Evolutionary conservation across 2,888 invertebrate species (phyloP).

Genomic region (Troides aeacus): DNA sequence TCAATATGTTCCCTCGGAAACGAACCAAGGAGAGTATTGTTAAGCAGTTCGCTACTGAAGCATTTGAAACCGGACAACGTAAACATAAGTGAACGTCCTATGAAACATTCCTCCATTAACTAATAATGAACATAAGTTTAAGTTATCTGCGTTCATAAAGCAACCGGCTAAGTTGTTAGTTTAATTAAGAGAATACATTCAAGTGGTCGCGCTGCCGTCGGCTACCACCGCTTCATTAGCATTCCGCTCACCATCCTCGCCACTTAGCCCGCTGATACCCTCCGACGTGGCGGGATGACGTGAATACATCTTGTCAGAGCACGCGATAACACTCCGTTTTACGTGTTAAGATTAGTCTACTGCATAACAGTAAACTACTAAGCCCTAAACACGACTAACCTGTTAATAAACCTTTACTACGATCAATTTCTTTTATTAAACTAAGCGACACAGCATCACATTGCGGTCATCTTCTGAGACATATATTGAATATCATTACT

Average conservation of each 20-base stretch:
- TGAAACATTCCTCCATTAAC: neutral
- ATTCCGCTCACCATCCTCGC: slow-evolving; percentile 43
- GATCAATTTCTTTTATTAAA: too few species aligned
- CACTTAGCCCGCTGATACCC: slow-evolving; percentile 60
- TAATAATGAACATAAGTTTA: slow-evolving; percentile 2
- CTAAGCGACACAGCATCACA: too few species aligned
- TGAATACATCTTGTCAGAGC: slow-evolving; percentile 33
- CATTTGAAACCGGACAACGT: too few species aligned
- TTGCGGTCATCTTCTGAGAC: too few species aligned
- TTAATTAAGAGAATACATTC: slow-evolving; percentile 26
- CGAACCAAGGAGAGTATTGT: too few species aligned
- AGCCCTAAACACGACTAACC: too few species aligned
- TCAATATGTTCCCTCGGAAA: too few species aligned
- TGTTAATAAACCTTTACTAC: too few species aligned
- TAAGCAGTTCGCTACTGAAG: too few species aligned
- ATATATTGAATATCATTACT: too few species aligned
- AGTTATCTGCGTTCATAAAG: slow-evolving; percentile 17
- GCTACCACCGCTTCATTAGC: neutral
- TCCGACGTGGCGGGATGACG: slow-evolving; percentile 27
- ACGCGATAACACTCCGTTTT: slow-evolving; percentile 25
- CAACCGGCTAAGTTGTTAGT: slow-evolving; percentile 20
- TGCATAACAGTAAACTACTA: too few species aligned
- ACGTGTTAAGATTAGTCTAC: slow-evolving; percentile 5
- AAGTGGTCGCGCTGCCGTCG: slow-evolving; percentile 9
- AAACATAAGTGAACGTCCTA: neutral